Base-by-base conservation (phyloP, 1,140 invertebrate species). In the Brachionus angularis region DNA sequence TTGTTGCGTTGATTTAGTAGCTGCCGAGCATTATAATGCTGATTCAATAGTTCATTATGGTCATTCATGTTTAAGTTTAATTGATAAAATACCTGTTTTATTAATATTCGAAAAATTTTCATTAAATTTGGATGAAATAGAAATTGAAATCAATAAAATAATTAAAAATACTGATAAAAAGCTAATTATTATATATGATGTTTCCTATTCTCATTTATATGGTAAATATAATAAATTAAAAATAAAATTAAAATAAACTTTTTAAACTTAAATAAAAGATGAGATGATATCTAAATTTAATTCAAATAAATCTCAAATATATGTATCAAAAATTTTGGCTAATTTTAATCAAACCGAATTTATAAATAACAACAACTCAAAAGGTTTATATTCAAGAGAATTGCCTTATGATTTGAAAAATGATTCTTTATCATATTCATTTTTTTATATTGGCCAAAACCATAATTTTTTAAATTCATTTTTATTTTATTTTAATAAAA, bases 1-100 rank as follows among this genome's bases (percentile, higher is more conserved):
- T 80, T 97, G 93, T 79, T 97, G 93, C 82, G 87, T 93, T 5
- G 93, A 97, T 83, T 90, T 92, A 81, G 86, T 93, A 34, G 88
- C 91, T 42, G 90, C 91, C 4, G 86, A 89, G 78, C 93, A 96
- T 81, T 79, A 82, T 44, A 85, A 88, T n/a, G 88, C 88, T 1
- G 89, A 95, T 83, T 86, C 87, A 53, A 83, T 96, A 8, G 87
- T 96, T 74, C 93, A 97, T 81, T 96, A 91, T 84, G 93, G 93
- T 1, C 87, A 88, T 75, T 85, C 88, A 3, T 97, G 93, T 80
- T 86, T 94, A 34, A 89, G 88, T 62, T 87, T 87, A 10, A 85
- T 86, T 0, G 82, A 83, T 33, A 77, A 84, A 53, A 78, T 94
- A 49, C 77, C 80, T 39, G 77, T 79, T 14, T 47, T 78, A 27